Percentiles rank a stretch among this genome's conserved stretches.
Evolutionary conservation across 2,797 vertebrate species (phyloP).

Genomic region (Acridotheres tristis): DNA sequence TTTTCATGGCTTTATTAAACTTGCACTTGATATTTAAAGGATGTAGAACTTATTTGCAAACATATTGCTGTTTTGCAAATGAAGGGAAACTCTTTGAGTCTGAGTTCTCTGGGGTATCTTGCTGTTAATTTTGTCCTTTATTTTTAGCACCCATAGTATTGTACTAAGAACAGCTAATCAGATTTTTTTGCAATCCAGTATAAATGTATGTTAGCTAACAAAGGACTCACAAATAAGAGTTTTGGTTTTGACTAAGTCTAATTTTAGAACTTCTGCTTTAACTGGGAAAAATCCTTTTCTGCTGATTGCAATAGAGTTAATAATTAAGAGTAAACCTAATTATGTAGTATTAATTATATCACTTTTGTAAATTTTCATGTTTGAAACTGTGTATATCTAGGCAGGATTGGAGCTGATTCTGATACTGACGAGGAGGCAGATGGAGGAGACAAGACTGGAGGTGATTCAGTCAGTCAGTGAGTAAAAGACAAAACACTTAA

Average conservation of each 20-base stretch:
- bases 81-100: background rate
- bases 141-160: background rate
- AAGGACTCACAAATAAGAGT: background rate
- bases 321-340: background rate
- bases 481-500: slow-evolving; percentile 68
- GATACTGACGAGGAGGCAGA: slow-evolving; percentile 78
- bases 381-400: slow-evolving; percentile 76
- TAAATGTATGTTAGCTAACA: background rate
- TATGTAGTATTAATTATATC: background rate
- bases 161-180: background rate
- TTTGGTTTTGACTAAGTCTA: background rate
- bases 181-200: background rate
- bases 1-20: background rate
- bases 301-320: background rate
- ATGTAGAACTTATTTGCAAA: background rate
- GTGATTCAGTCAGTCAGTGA: slow-evolving; percentile 87
- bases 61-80: background rate
- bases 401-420: slow-evolving; percentile 82
- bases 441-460: slow-evolving; percentile 67
- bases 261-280: background rate
- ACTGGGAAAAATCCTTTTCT: background rate
- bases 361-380: slow-evolving; percentile 17
- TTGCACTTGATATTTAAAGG: background rate
- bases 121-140: background rate
- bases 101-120: background rate